Evolutionary conservation across 2,888 invertebrate genomes (phyloP).

Genomic region (Asteroscopus sphinx): DNA sequence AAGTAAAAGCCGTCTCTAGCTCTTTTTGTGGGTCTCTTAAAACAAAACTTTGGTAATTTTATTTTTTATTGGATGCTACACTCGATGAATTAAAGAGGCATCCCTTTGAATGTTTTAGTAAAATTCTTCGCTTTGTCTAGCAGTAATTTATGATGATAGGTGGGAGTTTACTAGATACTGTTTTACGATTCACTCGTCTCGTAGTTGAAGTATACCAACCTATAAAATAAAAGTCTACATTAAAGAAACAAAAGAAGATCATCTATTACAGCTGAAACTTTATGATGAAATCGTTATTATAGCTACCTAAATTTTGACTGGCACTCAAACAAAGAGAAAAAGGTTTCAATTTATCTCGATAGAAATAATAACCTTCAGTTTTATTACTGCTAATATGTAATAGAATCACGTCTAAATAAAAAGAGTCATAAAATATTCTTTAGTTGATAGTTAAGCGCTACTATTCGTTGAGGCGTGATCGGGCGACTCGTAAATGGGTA

Average conservation of each 20-base stretch:
- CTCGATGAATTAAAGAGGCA: conserved; percentile 55
- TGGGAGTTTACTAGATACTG: conserved; percentile 37
- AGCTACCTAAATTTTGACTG: conserved; percentile 10
- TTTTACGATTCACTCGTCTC: conserved; percentile 34
- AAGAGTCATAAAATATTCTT: conserved; percentile 52
- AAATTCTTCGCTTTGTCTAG: conserved; percentile 44
- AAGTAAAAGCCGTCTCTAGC: conserved; percentile 66
- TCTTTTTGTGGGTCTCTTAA: conserved; percentile 68
- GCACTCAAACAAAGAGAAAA: conserved; percentile 11
- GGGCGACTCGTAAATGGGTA: conserved; percentile 49
- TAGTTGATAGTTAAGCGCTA: conserved; percentile 42
- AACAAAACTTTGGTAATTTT: conserved; percentile 56
- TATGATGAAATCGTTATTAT: conserved; percentile 3
- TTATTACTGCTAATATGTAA: conserved; percentile 46
- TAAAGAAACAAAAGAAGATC: not conserved
- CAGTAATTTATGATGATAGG: conserved; percentile 46
- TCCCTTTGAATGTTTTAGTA: conserved; percentile 41
- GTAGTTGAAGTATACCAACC: conserved; percentile 23
- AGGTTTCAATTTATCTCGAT: conserved; percentile 17
- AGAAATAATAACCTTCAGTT: conserved; percentile 33
- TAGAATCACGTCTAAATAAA: conserved; percentile 53
- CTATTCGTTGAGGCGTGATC: conserved; percentile 47
- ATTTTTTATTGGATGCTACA: conserved; percentile 54
- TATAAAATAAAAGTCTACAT: conserved; percentile 7
- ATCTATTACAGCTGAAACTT: not conserved